These are phyloP conservation scores for Monoplex corrugatus DNA, from an alignment of 2,888 invertebrate genomes.

Conservation along the genomic window DNA sequence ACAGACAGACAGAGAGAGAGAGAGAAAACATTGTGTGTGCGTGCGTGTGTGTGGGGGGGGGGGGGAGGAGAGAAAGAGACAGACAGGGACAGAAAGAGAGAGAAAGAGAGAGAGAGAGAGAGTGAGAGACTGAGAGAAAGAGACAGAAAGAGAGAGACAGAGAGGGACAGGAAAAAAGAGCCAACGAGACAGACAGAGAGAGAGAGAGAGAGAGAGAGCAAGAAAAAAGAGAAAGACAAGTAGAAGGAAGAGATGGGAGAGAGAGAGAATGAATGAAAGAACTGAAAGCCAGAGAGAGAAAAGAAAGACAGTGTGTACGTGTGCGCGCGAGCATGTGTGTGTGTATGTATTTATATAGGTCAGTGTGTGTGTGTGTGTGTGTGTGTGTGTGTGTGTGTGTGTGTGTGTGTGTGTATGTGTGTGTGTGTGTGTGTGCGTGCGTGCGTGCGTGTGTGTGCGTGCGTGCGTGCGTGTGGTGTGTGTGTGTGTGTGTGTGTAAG, in stretches of 20 bases:
- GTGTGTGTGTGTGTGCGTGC: constrained; percentile 12
- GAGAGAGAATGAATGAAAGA: not conserved
- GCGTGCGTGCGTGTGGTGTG: no score
- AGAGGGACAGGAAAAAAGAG: not conserved
- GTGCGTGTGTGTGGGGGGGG: no score
- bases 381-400: not conserved
- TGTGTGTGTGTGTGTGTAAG: not conserved
- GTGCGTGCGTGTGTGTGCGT: not conserved
- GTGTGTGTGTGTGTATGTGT: not conserved
- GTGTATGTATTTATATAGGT: not conserved
- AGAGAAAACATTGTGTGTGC: no score
- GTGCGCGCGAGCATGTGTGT: not conserved
- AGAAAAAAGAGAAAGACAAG: not conserved
- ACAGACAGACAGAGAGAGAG: not conserved
- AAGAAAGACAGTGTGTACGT: not conserved
- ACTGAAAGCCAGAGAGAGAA: no score
- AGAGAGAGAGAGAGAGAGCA: not conserved
- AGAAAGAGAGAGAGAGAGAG: no score
- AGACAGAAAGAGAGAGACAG: not conserved
- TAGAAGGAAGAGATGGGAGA: not conserved
- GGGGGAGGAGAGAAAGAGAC: no score
- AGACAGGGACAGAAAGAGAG: no score
- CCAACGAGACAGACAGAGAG: not conserved
- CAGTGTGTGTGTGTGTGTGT: not conserved
- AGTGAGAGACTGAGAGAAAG: not conserved